Evolutionary conservation across 2,113 vertebrate genomes (phyloP).

Genomic region (Misgurnus anguillicaudatus): DNA sequence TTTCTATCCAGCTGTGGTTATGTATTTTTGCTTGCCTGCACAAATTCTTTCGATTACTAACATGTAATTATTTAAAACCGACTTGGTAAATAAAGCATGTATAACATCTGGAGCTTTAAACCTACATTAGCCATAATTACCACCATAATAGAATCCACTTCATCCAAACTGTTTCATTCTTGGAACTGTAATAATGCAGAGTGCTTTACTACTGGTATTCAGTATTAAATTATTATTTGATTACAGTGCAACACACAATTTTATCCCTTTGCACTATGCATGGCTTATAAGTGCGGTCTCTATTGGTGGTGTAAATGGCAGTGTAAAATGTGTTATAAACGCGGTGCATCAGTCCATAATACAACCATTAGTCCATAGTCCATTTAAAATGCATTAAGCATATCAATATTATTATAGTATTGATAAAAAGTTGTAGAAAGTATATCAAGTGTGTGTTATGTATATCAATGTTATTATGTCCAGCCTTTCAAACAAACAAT

Average conservation of each 20-base stretch:
- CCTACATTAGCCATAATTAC: conserved; percentile 49
- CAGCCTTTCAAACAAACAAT: no score
- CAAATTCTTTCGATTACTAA: conserved; percentile 42
- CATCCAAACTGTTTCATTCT: conserved; percentile 21
- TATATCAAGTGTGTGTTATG: no score
- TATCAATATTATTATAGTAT: no score
- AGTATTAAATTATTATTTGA: conserved; percentile 27
- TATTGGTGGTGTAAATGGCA: conserved; percentile 2
- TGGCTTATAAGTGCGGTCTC: background rate
- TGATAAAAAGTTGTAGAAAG: no score
- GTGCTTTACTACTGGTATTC: conserved; percentile 1
- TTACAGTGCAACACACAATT: conserved; percentile 15
- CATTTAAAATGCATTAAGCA: background rate
- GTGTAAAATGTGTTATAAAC: background rate
- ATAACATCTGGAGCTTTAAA: conserved; percentile 49
- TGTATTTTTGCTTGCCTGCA: conserved; percentile 39
- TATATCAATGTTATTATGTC: no score
- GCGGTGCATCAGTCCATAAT: background rate
- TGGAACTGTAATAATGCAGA: conserved; percentile 10
- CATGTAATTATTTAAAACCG: conserved; percentile 39
- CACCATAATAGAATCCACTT: conserved; percentile 40
- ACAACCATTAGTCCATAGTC: no score
- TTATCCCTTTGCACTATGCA: background rate
- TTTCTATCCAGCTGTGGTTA: conserved; percentile 23
- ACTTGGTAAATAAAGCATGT: conserved; percentile 42